Evolutionary conservation across 1,140 invertebrate genomes (phyloP).

Genomic region (Lithobius niger): DNA sequence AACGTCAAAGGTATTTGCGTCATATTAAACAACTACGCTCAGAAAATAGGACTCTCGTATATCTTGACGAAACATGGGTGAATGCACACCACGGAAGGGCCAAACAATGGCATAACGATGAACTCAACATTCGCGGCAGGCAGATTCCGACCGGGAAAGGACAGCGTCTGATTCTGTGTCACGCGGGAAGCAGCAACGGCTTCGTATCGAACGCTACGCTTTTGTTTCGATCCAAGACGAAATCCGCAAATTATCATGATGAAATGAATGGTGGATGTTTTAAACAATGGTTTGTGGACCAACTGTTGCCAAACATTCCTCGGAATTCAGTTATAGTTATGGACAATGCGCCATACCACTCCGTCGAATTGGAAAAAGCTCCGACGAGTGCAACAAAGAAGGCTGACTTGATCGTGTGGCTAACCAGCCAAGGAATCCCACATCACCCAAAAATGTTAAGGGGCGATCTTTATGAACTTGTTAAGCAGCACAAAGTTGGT

Average conservation of each 20-base stretch:
- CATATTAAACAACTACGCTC: neutral
- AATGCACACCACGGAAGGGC: neutral
- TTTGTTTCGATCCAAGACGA: constrained; percentile 8
- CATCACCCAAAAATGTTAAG: neutral
- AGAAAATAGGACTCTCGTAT: neutral
- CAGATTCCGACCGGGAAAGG: neutral
- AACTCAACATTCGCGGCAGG: neutral
- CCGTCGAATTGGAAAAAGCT: constrained; percentile 10
- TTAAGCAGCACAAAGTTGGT: neutral
- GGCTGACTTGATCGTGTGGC: constrained; percentile 14
- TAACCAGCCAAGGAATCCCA: neutral
- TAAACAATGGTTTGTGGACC: constrained; percentile 20
- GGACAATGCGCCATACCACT: constrained; percentile 23
- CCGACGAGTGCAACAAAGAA: constrained; percentile 5
- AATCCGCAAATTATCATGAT: constrained; percentile 22
- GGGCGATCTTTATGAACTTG: neutral
- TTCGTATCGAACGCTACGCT: neutral
- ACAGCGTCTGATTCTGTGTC: neutral
- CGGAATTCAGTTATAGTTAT: constrained; percentile 19
- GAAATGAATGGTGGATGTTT: constrained; percentile 18
- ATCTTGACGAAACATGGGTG: constrained; percentile 8
- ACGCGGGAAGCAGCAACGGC: neutral
- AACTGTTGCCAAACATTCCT: constrained; percentile 17
- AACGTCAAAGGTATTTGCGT: no score
- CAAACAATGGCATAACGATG: neutral